Percentiles rank a stretch among this genome's conserved stretches.
Evolutionary conservation across 2,888 invertebrate genomes (phyloP).

Genomic region (Archaeoteleia sp.): DNA sequence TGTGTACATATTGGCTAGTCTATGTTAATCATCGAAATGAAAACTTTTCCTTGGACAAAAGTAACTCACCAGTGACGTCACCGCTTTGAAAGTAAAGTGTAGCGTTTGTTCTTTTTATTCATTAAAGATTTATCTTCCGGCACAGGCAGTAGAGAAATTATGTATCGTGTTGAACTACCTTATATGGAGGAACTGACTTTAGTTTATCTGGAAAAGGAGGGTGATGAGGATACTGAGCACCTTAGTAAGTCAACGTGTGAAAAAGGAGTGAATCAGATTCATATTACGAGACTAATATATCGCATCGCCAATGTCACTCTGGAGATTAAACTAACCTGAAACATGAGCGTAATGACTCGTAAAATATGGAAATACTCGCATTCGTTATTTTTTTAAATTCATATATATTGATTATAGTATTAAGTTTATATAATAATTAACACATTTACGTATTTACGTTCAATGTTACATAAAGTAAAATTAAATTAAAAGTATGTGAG

Average conservation of each 20-base stretch:
- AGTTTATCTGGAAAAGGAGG: conserved; percentile 94
- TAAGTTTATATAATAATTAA: too few relatives aligned
- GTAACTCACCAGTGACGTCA: conserved; percentile 2
- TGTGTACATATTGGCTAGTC: too few relatives aligned
- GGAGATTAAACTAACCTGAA: conserved; percentile 47
- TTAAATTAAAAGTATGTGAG: too few relatives aligned
- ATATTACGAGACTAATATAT: conserved; percentile 46
- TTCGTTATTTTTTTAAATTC: too few relatives aligned
- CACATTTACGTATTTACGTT: too few relatives aligned
- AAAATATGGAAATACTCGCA: too few relatives aligned
- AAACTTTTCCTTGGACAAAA: neutral
- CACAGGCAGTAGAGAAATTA: conserved; percentile 83
- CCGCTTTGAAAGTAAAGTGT: conserved; percentile 17
- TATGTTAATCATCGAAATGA: too few relatives aligned
- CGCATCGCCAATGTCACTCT: conserved; percentile 27
- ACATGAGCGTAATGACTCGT: conserved; percentile 41
- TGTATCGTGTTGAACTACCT: conserved; percentile 94
- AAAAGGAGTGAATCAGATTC: conserved; percentile 44
- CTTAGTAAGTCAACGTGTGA: conserved; percentile 70
- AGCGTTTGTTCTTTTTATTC: conserved; percentile 46
- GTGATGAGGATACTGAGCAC: conserved; percentile 76
- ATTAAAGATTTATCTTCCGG: conserved; percentile 68
- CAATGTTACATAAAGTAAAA: too few relatives aligned
- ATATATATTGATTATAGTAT: conserved; percentile 24
- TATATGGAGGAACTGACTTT: conserved; percentile 95